Percentiles rank a stretch among this genome's conserved stretches.
These are phyloP conservation scores for Muscicapa adusta DNA, from an alignment of 2,113 vertebrate genomes.

Conservation along the genomic window DNA sequence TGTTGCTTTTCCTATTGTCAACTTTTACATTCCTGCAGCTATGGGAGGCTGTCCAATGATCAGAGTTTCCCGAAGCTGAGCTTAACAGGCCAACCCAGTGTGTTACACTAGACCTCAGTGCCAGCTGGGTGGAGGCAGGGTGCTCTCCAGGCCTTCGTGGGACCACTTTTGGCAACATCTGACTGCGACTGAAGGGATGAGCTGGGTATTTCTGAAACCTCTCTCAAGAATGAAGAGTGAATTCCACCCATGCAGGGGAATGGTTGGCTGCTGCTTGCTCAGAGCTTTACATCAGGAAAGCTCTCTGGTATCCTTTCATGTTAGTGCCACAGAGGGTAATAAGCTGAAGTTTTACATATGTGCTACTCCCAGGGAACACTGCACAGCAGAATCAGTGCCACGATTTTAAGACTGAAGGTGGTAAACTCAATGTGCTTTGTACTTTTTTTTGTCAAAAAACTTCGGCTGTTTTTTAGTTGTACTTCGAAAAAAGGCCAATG, in stretches of 20 bases:
- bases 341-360: not conserved
- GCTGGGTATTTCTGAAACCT: not conserved
- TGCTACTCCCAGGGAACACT: not conserved
- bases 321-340: not conserved
- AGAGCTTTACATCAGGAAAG: not conserved
- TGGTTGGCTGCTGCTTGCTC: not conserved
- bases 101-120: not conserved
- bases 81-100: not conserved
- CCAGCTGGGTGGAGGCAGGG: not conserved
- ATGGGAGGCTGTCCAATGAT: not conserved
- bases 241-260: not conserved
- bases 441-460: too few species aligned
- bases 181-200: not conserved
- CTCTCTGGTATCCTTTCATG: not conserved
- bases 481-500: not conserved
- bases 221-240: rapidly evolving
- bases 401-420: not conserved
- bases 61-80: not conserved
- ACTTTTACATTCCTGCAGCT: not conserved
- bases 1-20: not conserved
- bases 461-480: not conserved
- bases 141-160: not conserved
- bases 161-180: not conserved
- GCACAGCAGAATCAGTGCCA: not conserved
- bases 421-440: not conserved